Evolutionary conservation across 2,888 invertebrate species (phyloP), one percentile per base, ranked within the genome.

Genomic region (Lepidocyrtoides sp.): DNA sequence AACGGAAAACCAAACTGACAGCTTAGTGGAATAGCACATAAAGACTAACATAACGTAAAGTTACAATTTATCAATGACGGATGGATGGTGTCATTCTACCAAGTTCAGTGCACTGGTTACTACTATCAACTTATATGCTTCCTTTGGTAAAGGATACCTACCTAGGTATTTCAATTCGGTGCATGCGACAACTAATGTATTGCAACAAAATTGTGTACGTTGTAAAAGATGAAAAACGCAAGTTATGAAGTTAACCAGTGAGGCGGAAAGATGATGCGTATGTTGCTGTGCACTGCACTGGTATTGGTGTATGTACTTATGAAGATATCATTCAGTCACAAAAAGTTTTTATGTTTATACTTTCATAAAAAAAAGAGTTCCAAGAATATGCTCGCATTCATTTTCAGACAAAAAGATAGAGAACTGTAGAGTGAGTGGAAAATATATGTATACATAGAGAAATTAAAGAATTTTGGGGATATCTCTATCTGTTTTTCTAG

Each of bases 261-360:
- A 82, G 79, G 88, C 54, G 51, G 88, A 88, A 88, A 79, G 63
- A 66, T 87, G 84, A 69, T 85, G 32, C 72, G 2, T 36, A n/a
- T 36, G 17, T 3, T 36, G 14, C 20, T 41, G 41, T 41, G 41
- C 41, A 41, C 41, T 41, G n/a, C n/a, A n/a, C n/a, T n/a, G n/a
- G n/a, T n/a, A n/a, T n/a, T n/a, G n/a, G n/a, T n/a, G n/a, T n/a
- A n/a, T n/a, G n/a, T n/a, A n/a, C n/a, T n/a, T n/a, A n/a, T n/a
- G n/a, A n/a, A n/a, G n/a, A n/a, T n/a, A n/a, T n/a, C n/a, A n/a
- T n/a, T n/a, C n/a, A n/a, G n/a, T n/a, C n/a, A n/a, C 63, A 29
- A 63, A 63, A 32, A 63, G 32, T 63, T 54, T 8, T 54, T 54
- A 29, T 32, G 66, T n/a, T 32, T 66, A 10, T 63, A 26, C 10